Evolutionary conservation across 2,888 invertebrate genomes (phyloP), one percentile per base, ranked within the genome.

Genomic region (Colletes collaris): DNA sequence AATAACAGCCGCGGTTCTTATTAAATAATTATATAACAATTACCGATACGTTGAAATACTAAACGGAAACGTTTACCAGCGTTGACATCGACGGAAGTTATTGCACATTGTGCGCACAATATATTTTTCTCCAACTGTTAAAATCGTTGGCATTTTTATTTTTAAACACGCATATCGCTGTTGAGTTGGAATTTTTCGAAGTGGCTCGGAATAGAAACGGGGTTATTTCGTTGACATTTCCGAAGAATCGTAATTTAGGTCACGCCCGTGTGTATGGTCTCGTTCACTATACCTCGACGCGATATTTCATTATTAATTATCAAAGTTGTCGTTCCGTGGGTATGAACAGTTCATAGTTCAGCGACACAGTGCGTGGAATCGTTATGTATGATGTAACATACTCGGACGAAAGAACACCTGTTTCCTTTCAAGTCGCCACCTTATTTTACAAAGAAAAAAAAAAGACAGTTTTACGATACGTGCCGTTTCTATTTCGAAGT

Each of bases 281-380:
- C 44, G 67, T 4, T 50, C 58, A 58, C 59, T 50, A 55, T 27
- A 27, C 27, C 27, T 27, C 27, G 37, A 49, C 35, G 40, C n/a
- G 52, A 70, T 16, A 16, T 74, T 60, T 40, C 74, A 60, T 68
- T 65, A 62, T 62, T 62, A 73, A 80, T 80, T 73, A 73, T 77
- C 19, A 13, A 49, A 4, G 37, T 16, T n/a, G n/a, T 59, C 52
- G 16, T 19, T 58, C 19, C 19, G 49, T 50, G 37, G 56, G 4
- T 44, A 55, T 8, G 1, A 5, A 11, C 4, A 3, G 8, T 10
- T 11, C 27, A 16, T 35, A 27, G 13, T 8, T 16, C n/a, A 37
- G 11, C 62, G 52, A 37, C 55, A 40, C 16, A 8, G 56, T 56
- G n/a, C 50, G 37, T 52, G 50, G 44, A 16, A 16, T 40, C n/a